Conservation (phyloP, 2,113 vertebrate species). For the Gymnogyps californianus region DNA sequence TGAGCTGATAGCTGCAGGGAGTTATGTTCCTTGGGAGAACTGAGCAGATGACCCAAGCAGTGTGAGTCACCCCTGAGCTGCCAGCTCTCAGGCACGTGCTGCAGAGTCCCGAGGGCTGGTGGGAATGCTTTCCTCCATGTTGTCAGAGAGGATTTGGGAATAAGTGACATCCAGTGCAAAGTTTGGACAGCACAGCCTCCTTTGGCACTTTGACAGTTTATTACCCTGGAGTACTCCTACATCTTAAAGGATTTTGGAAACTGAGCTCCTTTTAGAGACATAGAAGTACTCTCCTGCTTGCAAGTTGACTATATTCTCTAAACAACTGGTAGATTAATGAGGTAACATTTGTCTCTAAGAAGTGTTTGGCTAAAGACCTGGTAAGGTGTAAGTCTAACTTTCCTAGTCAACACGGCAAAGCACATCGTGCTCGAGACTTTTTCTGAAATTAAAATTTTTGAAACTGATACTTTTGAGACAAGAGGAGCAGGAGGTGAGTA, state of each 20-base stretch:
- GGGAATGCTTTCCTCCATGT: neutral
- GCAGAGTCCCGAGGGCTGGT: neutral
- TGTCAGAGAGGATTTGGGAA: neutral
- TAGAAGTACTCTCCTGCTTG: neutral
- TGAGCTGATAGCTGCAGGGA: neutral
- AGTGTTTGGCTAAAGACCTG: neutral
- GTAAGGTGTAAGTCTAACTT: neutral
- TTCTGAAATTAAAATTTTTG: neutral
- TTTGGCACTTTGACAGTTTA: neutral
- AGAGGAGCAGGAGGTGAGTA: neutral
- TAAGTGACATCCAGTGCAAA: neutral
- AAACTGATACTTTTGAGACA: neutral
- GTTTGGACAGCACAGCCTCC: neutral
- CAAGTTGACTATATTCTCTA: neutral
- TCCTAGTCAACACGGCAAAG: neutral
- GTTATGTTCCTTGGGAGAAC: neutral
- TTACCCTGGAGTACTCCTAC: neutral
- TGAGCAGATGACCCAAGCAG: neutral
- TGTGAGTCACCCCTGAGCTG: neutral
- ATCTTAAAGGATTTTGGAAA: neutral
- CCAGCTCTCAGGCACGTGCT: neutral
- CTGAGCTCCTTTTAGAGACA: neutral
- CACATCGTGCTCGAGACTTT: neutral
- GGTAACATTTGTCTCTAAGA: neutral
- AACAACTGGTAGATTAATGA: neutral